Base-by-base conservation (phyloP, 2,113 vertebrate genomes). In the Upupa epops region DNA sequence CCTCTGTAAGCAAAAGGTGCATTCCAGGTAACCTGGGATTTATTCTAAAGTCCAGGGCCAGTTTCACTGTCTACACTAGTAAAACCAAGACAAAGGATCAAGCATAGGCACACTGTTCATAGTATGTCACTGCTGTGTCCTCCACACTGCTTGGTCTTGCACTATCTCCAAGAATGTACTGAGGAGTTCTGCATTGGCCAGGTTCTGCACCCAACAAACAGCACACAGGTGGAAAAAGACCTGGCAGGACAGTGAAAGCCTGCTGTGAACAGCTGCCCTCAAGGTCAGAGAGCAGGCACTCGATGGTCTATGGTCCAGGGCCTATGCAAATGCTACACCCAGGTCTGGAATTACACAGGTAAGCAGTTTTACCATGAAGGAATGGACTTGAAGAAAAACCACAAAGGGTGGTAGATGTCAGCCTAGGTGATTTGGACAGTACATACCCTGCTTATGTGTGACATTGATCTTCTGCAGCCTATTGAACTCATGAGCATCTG, bases 401-500 rank as follows among this genome's bases (percentile, higher is more conserved):
- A 48, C 45, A 45, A 63, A 86, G 72, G 46, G 40, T 68, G 72
- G 60, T 11, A 71, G 72, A 56, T 34, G 12, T 70, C 75, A 66
- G 64, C 22, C 32, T 12, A 13, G 11, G 28, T 36, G 51, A 54
- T 85, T 49, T 40, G 28, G 24, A 22, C 0, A 1, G 32, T 72
- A 46, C 91, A 9, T 95, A 98, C 98, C 96, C 95, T 96, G 97
- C n/a, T 89, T 92, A 45, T 15, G 80, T 29, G 88, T 96, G 72
- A 96, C 65, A 12, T 96, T 97, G 86, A 98, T 95, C 40, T 83
- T 96, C 80, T 96, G 98, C 69, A 98, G 92, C 32, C 97, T 97
- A 0, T 97, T 97, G 52, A 98, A 98, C 69, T 95, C 97, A 48
- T 37, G 90, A 79, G 92, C 93, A 88, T 98, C 98, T 98, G 93